Evolutionary conservation across 2,113 vertebrate genomes (phyloP).

Genomic region (Reinhardtius hippoglossoides): DNA sequence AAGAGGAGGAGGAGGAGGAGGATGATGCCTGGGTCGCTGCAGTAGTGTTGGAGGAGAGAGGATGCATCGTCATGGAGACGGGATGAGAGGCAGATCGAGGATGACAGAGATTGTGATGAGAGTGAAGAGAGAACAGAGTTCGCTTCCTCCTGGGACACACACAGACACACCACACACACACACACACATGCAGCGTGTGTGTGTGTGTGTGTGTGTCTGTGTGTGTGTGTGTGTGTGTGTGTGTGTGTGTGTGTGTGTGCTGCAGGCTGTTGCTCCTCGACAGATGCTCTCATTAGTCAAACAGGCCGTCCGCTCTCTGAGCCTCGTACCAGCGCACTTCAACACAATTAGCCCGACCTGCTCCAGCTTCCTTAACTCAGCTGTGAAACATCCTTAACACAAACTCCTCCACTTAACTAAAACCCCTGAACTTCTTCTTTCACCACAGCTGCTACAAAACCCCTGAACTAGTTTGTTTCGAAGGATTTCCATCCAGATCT

Average conservation of each 20-base stretch:
- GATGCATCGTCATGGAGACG: slow-evolving; percentile 54
- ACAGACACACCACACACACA: too few relatives aligned
- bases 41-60: slow-evolving; percentile 1
- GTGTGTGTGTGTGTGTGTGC: neutral
- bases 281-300: slow-evolving; percentile 77
- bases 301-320: slow-evolving; percentile 40
- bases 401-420: too few relatives aligned
- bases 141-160: slow-evolving; percentile 50
- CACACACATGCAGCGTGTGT: too few relatives aligned
- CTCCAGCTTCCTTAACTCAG: slow-evolving; percentile 42
- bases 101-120: slow-evolving; percentile 69
- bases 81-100: slow-evolving; percentile 61
- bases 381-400: too few relatives aligned
- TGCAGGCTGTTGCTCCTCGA: slow-evolving; percentile 29
- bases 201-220: too few relatives aligned
- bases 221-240: too few relatives aligned
- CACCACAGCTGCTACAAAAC: neutral
- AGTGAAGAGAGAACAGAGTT: slow-evolving; percentile 63
- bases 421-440: too few relatives aligned
- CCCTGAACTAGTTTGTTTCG: neutral
- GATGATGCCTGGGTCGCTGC: neutral
- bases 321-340: slow-evolving; percentile 56
- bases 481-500: too few relatives aligned
- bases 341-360: slow-evolving; percentile 69
- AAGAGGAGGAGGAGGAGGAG: neutral